Conservation (phyloP, 2,113 vertebrate species). For the Zeus faber region DNA sequence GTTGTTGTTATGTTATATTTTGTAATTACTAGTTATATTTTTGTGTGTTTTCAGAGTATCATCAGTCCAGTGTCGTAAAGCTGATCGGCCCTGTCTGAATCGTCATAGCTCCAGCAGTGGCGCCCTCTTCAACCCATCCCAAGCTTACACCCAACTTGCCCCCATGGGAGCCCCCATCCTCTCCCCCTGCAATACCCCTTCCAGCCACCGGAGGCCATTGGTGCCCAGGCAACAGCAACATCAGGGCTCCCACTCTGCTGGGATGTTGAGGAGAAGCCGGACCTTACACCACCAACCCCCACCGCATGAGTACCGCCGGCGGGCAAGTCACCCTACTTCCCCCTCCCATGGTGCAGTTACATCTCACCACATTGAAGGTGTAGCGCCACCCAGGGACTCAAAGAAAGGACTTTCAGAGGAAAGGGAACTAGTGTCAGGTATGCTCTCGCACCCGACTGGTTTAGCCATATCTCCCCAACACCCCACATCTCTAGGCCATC, state of each 20-base stretch:
- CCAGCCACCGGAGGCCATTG: constrained; percentile 63
- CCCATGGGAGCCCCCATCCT: constrained; percentile 50
- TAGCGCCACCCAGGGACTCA: constrained; percentile 25
- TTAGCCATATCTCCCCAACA: constrained; percentile 48
- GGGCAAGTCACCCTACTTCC: constrained; percentile 74
- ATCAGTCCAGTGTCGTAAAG: constrained; percentile 71
- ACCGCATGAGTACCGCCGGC: constrained; percentile 64
- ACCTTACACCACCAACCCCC: constrained; percentile 71
- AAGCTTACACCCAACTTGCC: constrained; percentile 40
- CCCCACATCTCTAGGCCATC: constrained; percentile 40
- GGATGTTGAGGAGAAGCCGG: constrained; percentile 71
- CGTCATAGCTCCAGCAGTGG: constrained; percentile 74
- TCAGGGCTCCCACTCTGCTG: constrained; percentile 53
- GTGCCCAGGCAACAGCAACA: constrained; percentile 48
- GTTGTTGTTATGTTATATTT: too few species aligned
- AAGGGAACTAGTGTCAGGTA: constrained; percentile 28
- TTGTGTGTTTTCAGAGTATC: constrained; percentile 59
- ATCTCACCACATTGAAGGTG: constrained; percentile 58
- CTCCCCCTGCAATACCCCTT: constrained; percentile 73
- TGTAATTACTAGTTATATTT: too few species aligned
- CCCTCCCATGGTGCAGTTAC: constrained; percentile 69
- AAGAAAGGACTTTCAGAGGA: constrained; percentile 52
- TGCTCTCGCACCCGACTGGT: constrained; percentile 36
- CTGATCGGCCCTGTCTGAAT: constrained; percentile 69
- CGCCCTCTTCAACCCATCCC: constrained; percentile 66